These are phyloP conservation scores for Acleris holmiana DNA, from an alignment of 2,888 invertebrate species.

Conservation along the genomic window DNA sequence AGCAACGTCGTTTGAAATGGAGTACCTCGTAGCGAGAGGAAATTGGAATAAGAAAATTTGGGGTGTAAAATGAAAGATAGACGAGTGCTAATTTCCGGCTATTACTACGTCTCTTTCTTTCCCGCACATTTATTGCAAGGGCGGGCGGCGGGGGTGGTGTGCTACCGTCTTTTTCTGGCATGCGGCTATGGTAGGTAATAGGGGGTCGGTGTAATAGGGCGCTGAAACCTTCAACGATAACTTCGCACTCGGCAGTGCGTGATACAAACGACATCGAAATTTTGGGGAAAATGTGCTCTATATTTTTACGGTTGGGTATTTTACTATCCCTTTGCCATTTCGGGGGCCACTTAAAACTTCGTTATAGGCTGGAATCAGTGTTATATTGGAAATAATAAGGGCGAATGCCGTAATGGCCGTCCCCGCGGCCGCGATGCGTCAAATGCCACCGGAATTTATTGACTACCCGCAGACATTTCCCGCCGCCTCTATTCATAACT, in stretches of 20 bases:
- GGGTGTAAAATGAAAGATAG: constrained; percentile 91
- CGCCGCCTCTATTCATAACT: constrained; percentile 42
- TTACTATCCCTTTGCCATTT: constrained; percentile 19
- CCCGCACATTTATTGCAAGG: constrained; percentile 79
- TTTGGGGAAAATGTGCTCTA: constrained; percentile 28
- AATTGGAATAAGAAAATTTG: constrained; percentile 91
- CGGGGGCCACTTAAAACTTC: constrained; percentile 31
- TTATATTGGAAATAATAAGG: constrained; percentile 32
- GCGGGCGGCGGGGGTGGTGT: constrained; percentile 64
- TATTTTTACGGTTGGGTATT: constrained; percentile 34
- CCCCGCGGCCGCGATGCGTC: constrained; percentile 59
- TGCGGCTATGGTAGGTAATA: constrained; percentile 53
- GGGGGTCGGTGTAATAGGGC: constrained; percentile 45
- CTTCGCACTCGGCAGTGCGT: constrained; percentile 38
- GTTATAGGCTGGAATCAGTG: constrained; percentile 15
- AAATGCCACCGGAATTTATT: constrained; percentile 63
- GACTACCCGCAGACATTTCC: constrained; percentile 66
- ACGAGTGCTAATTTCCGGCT: constrained; percentile 89
- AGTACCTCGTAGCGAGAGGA: constrained; percentile 79
- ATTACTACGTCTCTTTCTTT: constrained; percentile 83
- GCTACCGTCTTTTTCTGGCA: constrained; percentile 75
- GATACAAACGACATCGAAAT: constrained; percentile 34
- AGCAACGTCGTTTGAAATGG: constrained; percentile 65
- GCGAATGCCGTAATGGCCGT: constrained; percentile 14
- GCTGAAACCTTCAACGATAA: constrained; percentile 39